Evolutionary conservation across 2,797 vertebrate species (phyloP), one percentile per base, ranked within the genome.

Genomic region (Syngnathus acus): DNA sequence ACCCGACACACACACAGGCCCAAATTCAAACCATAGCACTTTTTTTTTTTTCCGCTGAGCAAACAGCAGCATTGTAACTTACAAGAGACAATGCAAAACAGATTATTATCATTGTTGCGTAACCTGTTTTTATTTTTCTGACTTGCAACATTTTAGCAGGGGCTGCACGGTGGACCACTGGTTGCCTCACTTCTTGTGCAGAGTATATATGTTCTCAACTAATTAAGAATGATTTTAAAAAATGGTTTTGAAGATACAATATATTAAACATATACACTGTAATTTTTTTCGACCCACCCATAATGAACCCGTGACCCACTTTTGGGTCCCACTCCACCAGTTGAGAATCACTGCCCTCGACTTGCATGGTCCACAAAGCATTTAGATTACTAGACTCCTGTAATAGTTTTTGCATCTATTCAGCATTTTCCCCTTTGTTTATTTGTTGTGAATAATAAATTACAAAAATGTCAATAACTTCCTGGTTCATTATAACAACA

Each of bases 1-100:
- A 83, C 82, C 77, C 78, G 82, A 82, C 75, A 79, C 77, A n/a
- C 74, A 47, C 59, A 79, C 75, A 79, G 78, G 68, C 78, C 63
- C 71, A 62, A 21, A 82, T 86, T 87, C 81, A 86, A 87, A 87
- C 26, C 43, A 51, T 32, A 64, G 39, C n/a, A 23, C 19, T 13
- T 13, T 11, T 42, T 21, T 9, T 2, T 11, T 40, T 40, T 40
- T 40, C 13, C 14, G 1, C 5, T 40, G 57, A 59, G 9, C 19
- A 23, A 42, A 61, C n/a, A 43, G n/a, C 19, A 62, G 19, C 21
- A 17, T 23, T 61, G 9, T n/a, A 42, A 42, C n/a, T 62, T 45
- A 62, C 14, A 45, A 62, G 42, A 62, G 40, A 7, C 8, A 45
- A 45, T 14, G 21, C 19, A 45, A 62, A 45, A 57, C 14, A 55